Conservation (phyloP, 2,797 vertebrate species). For the Corythornis leucogaster region DNA sequence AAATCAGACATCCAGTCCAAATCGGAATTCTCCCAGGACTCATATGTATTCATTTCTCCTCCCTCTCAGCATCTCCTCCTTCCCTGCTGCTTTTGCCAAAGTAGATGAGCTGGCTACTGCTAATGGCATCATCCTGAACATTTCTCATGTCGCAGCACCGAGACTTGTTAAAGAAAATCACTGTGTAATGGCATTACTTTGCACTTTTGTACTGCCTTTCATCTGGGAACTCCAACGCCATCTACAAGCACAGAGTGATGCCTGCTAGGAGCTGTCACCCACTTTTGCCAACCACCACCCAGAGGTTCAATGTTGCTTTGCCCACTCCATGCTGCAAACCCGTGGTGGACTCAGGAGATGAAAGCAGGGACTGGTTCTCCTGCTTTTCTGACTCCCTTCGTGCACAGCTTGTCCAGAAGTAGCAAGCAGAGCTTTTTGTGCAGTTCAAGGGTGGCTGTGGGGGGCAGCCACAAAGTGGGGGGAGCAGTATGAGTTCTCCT, state of each 20-base stretch:
- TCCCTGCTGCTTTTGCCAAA: conserved; percentile 14
- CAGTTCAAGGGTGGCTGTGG: not conserved
- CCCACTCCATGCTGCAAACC: not conserved
- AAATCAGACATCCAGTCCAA: not conserved
- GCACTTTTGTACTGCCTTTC: conserved; percentile 13
- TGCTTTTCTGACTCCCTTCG: not conserved
- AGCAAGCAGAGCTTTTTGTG: not conserved
- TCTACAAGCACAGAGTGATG: not conserved
- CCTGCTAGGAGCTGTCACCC: not conserved
- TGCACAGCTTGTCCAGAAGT: not conserved
- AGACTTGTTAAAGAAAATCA: conserved; percentile 42
- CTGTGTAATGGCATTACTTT: conserved; percentile 40
- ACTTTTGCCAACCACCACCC: fast-evolving
- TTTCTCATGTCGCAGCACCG: not conserved
- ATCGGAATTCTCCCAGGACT: conserved; percentile 27
- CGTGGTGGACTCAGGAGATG: not conserved
- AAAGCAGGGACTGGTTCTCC: not conserved
- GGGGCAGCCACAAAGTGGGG: not conserved
- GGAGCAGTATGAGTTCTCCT: not conserved
- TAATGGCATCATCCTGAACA: conserved; percentile 28
- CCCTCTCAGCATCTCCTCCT: not conserved
- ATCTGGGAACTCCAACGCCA: not conserved
- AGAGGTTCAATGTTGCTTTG: not conserved
- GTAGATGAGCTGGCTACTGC: conserved; percentile 39
- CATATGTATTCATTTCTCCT: conserved; percentile 20